Evolutionary conservation across 2,113 vertebrate species (phyloP).

Genomic region (Chitala chitala): DNA sequence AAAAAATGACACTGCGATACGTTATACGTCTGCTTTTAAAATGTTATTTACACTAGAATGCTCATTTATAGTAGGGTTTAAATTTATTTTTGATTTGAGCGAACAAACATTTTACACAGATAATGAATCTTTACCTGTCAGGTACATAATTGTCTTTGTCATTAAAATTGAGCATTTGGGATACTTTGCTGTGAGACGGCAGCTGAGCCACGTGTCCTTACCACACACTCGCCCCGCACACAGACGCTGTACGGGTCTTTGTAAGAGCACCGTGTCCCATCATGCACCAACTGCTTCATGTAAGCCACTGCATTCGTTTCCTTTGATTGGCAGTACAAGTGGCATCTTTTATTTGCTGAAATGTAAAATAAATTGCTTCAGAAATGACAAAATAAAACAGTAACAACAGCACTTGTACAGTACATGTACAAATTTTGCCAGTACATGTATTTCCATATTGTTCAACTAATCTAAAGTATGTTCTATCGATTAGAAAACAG

Average conservation of each 20-base stretch:
- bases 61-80: no score
- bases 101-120: no score
- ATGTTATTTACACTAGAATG: no score
- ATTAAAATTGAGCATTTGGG: neutral
- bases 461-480: no score
- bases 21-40: no score
- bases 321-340: conserved; percentile 90
- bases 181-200: neutral
- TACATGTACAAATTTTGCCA: neutral
- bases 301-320: conserved; percentile 76
- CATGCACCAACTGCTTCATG: conserved; percentile 89
- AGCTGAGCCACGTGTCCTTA: conserved; percentile 53
- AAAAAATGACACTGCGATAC: no score
- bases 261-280: conserved; percentile 92
- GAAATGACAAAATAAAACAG: neutral
- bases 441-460: no score
- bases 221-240: conserved; percentile 92
- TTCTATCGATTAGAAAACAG: no score
- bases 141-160: no score
- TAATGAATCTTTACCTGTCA: no score
- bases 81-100: no score
- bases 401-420: neutral
- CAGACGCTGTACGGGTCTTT: conserved; percentile 91
- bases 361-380: conserved; percentile 11
- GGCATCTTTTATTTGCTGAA: conserved; percentile 82